A percentile compares a stretch with the other conserved stretches of the same genome.
phyloP scores from a whole-genome alignment of 2,113 vertebrate genomes.

The Barnardius zonarius region DNA sequence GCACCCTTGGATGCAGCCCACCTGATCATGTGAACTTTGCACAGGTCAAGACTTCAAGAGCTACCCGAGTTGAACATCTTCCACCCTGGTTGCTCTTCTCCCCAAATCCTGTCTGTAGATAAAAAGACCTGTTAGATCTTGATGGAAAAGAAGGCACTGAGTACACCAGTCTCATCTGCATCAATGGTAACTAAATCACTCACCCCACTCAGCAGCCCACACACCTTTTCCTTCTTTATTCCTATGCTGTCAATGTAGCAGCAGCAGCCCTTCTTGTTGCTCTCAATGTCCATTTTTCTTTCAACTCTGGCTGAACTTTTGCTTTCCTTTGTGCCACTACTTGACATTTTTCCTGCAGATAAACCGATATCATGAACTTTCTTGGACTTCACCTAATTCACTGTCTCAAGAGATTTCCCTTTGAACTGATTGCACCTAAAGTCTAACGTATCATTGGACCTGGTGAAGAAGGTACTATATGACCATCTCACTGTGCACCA shows the following conservation, averaged over 20 bases:
- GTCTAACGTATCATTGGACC: neutral
- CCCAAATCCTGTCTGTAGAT: neutral
- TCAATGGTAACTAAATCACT: neutral
- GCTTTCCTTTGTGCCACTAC: neutral
- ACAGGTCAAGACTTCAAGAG: neutral
- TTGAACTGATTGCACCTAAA: neutral
- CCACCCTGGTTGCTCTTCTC: neutral
- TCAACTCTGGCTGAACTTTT: neutral
- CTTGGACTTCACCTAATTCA: neutral
- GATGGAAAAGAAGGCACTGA: neutral
- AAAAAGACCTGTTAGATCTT: neutral
- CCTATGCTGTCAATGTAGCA: neutral
- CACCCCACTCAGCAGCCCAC: neutral
- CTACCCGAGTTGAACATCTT: neutral
- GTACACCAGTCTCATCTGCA: neutral
- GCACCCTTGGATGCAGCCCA: neutral
- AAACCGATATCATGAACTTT: neutral
- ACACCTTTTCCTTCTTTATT: neutral
- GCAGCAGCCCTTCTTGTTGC: neutral
- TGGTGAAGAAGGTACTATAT: neutral
- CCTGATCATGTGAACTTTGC: neutral
- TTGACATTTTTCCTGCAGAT: neutral
- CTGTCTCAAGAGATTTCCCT: neutral
- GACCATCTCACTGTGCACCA: neutral
- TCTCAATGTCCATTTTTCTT: neutral